A percentile compares a stretch with the other conserved stretches of the same genome.
These are phyloP conservation scores for Zelostemma sp. DNA, from an alignment of 1,140 invertebrate species.

Conservation along the genomic window DNA sequence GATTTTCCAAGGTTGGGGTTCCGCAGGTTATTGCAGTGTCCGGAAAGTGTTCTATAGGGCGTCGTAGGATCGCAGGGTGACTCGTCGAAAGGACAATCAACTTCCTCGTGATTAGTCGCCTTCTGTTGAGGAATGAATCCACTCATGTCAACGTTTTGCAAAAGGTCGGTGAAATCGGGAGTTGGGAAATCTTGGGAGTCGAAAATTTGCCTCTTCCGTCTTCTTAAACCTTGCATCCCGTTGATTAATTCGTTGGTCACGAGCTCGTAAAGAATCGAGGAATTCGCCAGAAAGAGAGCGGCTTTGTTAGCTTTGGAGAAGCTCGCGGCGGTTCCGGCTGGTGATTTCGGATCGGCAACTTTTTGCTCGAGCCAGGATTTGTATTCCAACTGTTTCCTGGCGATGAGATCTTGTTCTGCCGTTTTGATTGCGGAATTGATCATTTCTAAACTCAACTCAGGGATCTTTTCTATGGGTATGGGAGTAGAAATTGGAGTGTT, in stretches of 20 bases:
- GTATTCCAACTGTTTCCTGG: constrained; percentile 81
- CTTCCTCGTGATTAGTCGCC: constrained; percentile 74
- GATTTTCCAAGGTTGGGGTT: constrained; percentile 89
- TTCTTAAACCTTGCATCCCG: constrained; percentile 72
- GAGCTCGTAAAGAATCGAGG: constrained; percentile 88
- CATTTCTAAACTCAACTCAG: constrained; percentile 68
- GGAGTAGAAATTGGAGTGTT: constrained; percentile 20
- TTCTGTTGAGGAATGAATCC: constrained; percentile 70
- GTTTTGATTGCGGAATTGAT: constrained; percentile 78
- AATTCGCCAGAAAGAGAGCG: constrained; percentile 85
- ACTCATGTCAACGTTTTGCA: constrained; percentile 81
- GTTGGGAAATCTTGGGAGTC: constrained; percentile 74
- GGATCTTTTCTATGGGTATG: constrained; percentile 40
- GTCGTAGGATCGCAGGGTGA: constrained; percentile 82
- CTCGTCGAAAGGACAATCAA: constrained; percentile 69
- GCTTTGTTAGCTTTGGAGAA: constrained; percentile 90
- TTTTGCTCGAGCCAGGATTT: constrained; percentile 79
- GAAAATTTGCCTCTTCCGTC: constrained; percentile 80
- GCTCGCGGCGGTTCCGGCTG: constrained; percentile 86
- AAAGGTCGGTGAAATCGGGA: constrained; percentile 78
- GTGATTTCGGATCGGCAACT: constrained; percentile 82
- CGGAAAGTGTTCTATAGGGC: constrained; percentile 86
- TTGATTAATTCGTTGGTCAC: constrained; percentile 88
- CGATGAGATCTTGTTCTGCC: constrained; percentile 79
- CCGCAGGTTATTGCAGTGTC: constrained; percentile 92